Evolutionary conservation across 1,140 invertebrate species (phyloP).

Genomic region (Aphis gossypii): DNA sequence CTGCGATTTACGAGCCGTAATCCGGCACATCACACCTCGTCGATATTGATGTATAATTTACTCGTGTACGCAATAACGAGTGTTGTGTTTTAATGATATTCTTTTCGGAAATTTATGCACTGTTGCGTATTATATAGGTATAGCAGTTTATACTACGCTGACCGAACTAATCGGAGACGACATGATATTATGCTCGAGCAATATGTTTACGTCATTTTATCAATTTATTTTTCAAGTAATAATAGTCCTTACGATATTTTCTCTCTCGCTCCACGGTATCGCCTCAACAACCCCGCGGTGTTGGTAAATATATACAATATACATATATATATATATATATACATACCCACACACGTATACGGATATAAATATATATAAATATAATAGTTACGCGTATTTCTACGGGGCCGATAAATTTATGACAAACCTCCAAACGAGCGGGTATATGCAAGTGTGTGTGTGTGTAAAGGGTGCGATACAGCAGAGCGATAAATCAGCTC

Average conservation of each 20-base stretch:
- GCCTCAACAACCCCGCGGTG: not conserved
- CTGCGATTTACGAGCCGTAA: not conserved
- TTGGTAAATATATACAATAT: not conserved
- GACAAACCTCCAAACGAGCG: slow-evolving; percentile 29
- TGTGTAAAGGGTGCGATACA: slow-evolving; percentile 49
- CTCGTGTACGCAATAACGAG: not conserved
- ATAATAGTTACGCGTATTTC: slow-evolving; percentile 35
- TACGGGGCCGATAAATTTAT: slow-evolving; percentile 38
- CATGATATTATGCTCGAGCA: not conserved
- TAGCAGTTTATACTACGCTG: not conserved
- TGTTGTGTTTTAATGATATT: not conserved
- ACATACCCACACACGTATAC: not conserved
- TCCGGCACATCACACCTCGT: no score
- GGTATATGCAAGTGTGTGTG: not conserved
- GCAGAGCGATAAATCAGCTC: slow-evolving; percentile 46
- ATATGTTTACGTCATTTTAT: slow-evolving; percentile 16
- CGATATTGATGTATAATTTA: not conserved
- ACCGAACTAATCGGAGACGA: not conserved
- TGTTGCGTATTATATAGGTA: not conserved
- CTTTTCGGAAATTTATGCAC: not conserved
- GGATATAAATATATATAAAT: not conserved
- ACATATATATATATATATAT: not conserved
- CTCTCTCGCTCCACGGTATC: not conserved
- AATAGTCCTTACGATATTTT: not conserved
- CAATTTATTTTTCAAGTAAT: slow-evolving; percentile 33